These are phyloP conservation scores for Petroica traversi DNA, from an alignment of 2,113 vertebrate species.

Conservation along the genomic window DNA sequence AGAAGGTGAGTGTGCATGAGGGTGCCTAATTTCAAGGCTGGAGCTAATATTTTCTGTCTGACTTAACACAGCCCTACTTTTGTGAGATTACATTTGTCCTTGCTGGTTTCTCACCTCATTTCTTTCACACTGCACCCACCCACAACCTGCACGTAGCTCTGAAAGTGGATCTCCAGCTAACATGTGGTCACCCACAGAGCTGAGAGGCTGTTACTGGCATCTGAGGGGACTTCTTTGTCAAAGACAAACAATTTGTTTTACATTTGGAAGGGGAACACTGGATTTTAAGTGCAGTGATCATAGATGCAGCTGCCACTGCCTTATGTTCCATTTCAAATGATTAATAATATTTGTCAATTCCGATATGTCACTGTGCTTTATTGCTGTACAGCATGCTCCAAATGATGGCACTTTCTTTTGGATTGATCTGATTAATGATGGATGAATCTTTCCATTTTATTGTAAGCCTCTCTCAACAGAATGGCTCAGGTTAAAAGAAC, in stretches of 20 bases:
- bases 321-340: constrained; percentile 72
- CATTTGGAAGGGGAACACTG: constrained; percentile 14
- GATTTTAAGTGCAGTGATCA: constrained; percentile 43
- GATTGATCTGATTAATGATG: constrained; percentile 45
- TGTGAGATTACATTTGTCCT: not conserved
- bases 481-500: constrained; percentile 51
- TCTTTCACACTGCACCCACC: not conserved
- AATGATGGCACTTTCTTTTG: constrained; percentile 46
- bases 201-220: not conserved
- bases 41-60: not conserved
- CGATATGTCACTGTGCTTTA: constrained; percentile 24
- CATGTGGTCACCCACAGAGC: not conserved
- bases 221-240: not conserved
- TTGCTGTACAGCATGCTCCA: constrained; percentile 40
- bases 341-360: constrained; percentile 75
- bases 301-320: constrained; percentile 66
- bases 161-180: not conserved
- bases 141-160: not conserved
- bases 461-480: constrained; percentile 48
- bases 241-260: constrained; percentile 1
- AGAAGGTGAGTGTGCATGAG: not conserved
- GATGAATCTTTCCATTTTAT: constrained; percentile 64
- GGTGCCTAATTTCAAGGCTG: not conserved
- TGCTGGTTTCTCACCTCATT: not conserved
- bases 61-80: not conserved